phyloP scores from a whole-genome alignment of 1,140 invertebrate genomes.

The Polypedilum pembai region DNA sequence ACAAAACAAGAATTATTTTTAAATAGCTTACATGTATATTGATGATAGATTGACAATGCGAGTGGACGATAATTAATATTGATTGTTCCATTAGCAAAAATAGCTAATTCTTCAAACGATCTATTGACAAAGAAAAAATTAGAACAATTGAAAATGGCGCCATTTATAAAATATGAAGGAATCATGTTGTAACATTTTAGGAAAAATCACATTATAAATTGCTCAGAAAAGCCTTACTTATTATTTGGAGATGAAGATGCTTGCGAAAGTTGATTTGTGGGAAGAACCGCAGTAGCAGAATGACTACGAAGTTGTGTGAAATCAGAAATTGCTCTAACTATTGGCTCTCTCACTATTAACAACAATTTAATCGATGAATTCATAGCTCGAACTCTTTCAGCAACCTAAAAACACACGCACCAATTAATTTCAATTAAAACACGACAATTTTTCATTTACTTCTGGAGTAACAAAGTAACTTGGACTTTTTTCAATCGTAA shows the following conservation, averaged over 20 bases:
- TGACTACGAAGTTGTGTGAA: constrained; percentile 82
- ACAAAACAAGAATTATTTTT: neutral
- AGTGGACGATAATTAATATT: constrained; percentile 73
- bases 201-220: neutral
- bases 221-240: constrained; percentile 30
- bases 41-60: constrained; percentile 77
- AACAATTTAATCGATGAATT: constrained; percentile 87
- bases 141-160: constrained; percentile 7
- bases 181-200: neutral
- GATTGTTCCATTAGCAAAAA: constrained; percentile 69
- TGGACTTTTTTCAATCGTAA: constrained; percentile 96
- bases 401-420: constrained; percentile 50
- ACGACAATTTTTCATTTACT: constrained; percentile 48
- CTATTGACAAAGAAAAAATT: constrained; percentile 40
- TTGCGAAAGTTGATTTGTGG: constrained; percentile 32
- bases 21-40: constrained; percentile 54
- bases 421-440: neutral
- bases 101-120: constrained; percentile 72
- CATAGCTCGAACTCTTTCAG: constrained; percentile 83
- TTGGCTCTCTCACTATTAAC: constrained; percentile 91
- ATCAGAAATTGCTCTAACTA: constrained; percentile 91
- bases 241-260: constrained; percentile 37
- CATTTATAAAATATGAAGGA: neutral
- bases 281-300: constrained; percentile 56
- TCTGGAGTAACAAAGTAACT: constrained; percentile 95